Conservation (phyloP, 2,888 invertebrate species). For the Phlogophora meticulosa region DNA sequence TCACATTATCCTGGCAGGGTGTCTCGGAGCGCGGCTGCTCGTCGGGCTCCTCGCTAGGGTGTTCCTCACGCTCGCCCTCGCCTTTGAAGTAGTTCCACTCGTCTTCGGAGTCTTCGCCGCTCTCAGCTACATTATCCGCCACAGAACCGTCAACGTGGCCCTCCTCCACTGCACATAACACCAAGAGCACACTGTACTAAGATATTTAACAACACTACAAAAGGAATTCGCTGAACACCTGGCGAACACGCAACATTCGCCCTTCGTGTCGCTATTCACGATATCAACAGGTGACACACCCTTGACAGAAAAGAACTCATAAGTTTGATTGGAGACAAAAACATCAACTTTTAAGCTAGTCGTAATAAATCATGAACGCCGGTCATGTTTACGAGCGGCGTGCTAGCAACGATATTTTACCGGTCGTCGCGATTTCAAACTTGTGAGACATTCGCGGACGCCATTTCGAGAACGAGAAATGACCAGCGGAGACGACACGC, state of each 20-base stretch:
- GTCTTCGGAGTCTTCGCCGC: slow-evolving; percentile 95
- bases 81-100: slow-evolving; percentile 96
- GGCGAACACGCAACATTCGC: slow-evolving; percentile 70
- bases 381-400: slow-evolving; percentile 69
- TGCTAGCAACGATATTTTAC: slow-evolving; percentile 84
- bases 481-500: slow-evolving; percentile 82
- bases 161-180: slow-evolving; percentile 84
- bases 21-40: slow-evolving; percentile 88
- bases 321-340: slow-evolving; percentile 59
- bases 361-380: slow-evolving; percentile 66
- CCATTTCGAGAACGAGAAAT: slow-evolving; percentile 88
- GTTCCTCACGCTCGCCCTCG: slow-evolving; percentile 92
- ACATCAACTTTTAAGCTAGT: slow-evolving; percentile 53
- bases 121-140: slow-evolving; percentile 94
- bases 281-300: slow-evolving; percentile 90
- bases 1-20: slow-evolving; percentile 88
- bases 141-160: slow-evolving; percentile 89
- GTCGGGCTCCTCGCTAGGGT: slow-evolving; percentile 91
- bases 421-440: slow-evolving; percentile 89
- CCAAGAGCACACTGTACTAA: slow-evolving; percentile 69
- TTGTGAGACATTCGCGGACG: slow-evolving; percentile 85
- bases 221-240: slow-evolving; percentile 66
- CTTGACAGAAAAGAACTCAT: slow-evolving; percentile 68
- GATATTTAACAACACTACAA: slow-evolving; percentile 48
- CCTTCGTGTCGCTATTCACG: slow-evolving; percentile 65